Evolutionary conservation across 2,888 invertebrate genomes (phyloP), one percentile per base, ranked within the genome.

Genomic region (Aleiodes testaceus): DNA sequence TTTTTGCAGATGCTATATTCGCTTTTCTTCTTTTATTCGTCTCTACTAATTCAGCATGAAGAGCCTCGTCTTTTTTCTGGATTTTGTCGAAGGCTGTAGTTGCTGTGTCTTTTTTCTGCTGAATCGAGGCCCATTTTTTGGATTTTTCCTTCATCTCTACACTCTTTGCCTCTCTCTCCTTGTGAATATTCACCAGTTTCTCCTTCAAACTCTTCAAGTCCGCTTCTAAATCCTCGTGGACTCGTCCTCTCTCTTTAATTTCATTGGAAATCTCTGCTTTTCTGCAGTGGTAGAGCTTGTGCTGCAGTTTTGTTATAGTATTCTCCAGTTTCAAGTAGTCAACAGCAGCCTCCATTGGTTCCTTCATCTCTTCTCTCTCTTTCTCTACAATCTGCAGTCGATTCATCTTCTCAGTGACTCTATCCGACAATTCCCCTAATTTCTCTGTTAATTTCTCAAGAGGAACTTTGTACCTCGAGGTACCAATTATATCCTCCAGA

Each of bases 401-500:
- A 85, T 96, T 96, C 66, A 96, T 88, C 88, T 95, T 96, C 83
- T 95, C 95, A 14, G 92, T 91, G 18, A 95, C 89, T 79, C 91
- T 90, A 71, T 94, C 94, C 3, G 92, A 92, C 66, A 95, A 88
- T 36, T 91, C 89, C 79, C 96, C 95, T 0, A 97, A 92, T 79
- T 92, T 91, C 9, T 91, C 89, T 18, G 91, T 89, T 12, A 99
- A 89, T 80, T 93, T 91, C 69, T 92, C 91, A 73, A 98, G 91
- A 0, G 97, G 97, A 80, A 92, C 93, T 90, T 94, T 95, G 79
- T 93, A 96, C 77, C 95, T 90, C 0, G 92, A 90, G 0, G 96
- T 97, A 0, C 99, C 99, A 80, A 99, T 95, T 70, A 99, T 98
- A 85, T 99, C 99, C 88, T 99, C 99, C 64, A 99, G 89, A 88